A percentile compares a stretch with the other conserved stretches of the same genome.
Evolutionary conservation across 2,113 vertebrate species (phyloP).

Genomic region (Fulmarus glacialis): DNA sequence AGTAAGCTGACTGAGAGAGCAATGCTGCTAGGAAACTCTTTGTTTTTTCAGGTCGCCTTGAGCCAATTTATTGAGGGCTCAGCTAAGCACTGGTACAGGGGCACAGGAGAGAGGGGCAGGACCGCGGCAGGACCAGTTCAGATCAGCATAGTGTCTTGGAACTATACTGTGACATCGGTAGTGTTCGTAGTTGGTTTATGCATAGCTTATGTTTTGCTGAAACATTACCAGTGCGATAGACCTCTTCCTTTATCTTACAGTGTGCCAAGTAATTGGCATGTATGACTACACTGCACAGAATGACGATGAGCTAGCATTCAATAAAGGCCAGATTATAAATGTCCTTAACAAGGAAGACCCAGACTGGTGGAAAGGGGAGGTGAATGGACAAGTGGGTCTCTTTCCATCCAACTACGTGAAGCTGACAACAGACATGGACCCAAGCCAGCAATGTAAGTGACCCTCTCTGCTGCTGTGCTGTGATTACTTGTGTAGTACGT

Average conservation of each 20-base stretch:
- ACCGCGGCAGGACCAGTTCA: background rate
- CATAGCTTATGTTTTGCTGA: background rate
- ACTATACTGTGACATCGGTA: background rate
- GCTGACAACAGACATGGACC: constrained; percentile 95
- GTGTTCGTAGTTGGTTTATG: background rate
- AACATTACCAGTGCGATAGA: background rate
- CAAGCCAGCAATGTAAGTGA: constrained; percentile 99
- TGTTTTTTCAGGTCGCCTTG: background rate
- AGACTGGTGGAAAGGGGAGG: constrained; percentile 99
- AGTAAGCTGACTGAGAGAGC: background rate
- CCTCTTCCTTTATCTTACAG: constrained; percentile 69
- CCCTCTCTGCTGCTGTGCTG: background rate
- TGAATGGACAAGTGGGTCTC: constrained; percentile 92
- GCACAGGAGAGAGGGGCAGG: background rate
- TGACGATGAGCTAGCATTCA: constrained; percentile 97
- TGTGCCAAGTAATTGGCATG: constrained; percentile 99
- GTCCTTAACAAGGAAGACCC: constrained; percentile 97
- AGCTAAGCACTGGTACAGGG: background rate
- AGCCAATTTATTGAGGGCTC: background rate
- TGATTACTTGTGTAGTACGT: constrained; percentile 17
- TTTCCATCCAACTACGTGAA: constrained; percentile 99
- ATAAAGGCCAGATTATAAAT: constrained; percentile 96
- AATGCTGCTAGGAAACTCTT: background rate
- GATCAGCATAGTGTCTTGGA: background rate
- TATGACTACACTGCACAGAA: constrained; percentile 98